Percentiles rank a stretch among this genome's conserved stretches.
These are phyloP conservation scores for Penelope pileata DNA, from an alignment of 2,113 vertebrate species.

Conservation along the genomic window DNA sequence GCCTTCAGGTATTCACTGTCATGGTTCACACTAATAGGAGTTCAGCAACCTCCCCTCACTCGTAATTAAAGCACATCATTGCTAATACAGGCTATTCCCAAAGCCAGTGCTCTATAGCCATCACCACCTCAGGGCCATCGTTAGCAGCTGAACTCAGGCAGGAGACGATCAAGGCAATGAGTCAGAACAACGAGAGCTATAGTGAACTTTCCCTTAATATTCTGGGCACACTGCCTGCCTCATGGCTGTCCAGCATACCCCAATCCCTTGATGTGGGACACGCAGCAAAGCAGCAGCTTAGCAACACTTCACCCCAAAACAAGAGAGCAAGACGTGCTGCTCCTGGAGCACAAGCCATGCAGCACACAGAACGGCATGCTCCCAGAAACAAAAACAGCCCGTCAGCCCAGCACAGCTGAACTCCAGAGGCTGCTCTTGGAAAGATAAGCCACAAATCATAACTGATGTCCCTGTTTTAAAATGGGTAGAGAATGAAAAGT, in stretches of 20 bases:
- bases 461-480: not conserved
- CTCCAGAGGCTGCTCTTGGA: not conserved
- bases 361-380: fast-evolving
- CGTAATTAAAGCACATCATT: not conserved
- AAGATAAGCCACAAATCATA: not conserved
- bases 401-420: not conserved
- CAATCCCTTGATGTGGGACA: not conserved
- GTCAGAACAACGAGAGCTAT: not conserved
- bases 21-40: not conserved
- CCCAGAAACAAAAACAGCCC: too few relatives aligned
- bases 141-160: not conserved
- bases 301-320: not conserved
- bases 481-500: fast-evolving
- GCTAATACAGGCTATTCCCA: not conserved
- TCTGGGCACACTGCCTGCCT: not conserved
- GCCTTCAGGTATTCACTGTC: not conserved
- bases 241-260: not conserved
- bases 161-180: not conserved
- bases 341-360: not conserved
- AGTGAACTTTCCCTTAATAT: not conserved
- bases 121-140: fast-evolving
- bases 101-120: not conserved
- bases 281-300: not conserved
- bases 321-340: not conserved
- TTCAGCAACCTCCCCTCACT: fast-evolving